Evolutionary conservation across 2,888 invertebrate species (phyloP), one percentile per base, ranked within the genome.

Genomic region (Brachyopa scutellaris): DNA sequence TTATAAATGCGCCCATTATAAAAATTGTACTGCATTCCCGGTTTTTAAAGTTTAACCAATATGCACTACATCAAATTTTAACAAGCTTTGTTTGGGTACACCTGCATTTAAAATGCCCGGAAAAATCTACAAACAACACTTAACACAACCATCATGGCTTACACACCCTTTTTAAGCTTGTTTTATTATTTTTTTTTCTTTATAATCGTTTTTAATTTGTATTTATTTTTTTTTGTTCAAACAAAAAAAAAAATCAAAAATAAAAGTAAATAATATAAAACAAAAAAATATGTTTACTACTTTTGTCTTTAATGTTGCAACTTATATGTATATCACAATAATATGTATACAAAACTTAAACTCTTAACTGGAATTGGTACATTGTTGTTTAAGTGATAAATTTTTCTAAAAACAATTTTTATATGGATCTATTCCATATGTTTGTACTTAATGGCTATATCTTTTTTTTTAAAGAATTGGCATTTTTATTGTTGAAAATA

Each of bases 221-320:
- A 55, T 80, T 66, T 8, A 49, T 69, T 84, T 72, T 23, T 76
- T 84, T 73, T 57, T n/a, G 57, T 53, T 49, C 11, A 45, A 38
- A 64, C 49, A 64, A 53, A 69, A 74, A 67, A 74, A 74, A 84
- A 66, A 57, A 57, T 38, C 53, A 49, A 76, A 55, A 53, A 31
- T 47, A 57, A 64, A 51, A 59, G 19, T 62, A 69, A 51, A 74
- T 55, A 51, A 45, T 62, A 64, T 23, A 62, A 69, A 86, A 42
- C n/a, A n/a, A n/a, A n/a, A 51, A 85, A 85, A 86, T 87, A 84
- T 84, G 76, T 87, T 88, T 86, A 86, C 86, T 88, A 88, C 85
- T 89, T 88, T 89, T 90, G 90, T 90, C 90, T 90, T 90, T 89
- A 90, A 89, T 89, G 90, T 89, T 89, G 89, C 89, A 89, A 89